Conservation (phyloP, 2,113 vertebrate genomes). For the Semnornis frantzii region DNA sequence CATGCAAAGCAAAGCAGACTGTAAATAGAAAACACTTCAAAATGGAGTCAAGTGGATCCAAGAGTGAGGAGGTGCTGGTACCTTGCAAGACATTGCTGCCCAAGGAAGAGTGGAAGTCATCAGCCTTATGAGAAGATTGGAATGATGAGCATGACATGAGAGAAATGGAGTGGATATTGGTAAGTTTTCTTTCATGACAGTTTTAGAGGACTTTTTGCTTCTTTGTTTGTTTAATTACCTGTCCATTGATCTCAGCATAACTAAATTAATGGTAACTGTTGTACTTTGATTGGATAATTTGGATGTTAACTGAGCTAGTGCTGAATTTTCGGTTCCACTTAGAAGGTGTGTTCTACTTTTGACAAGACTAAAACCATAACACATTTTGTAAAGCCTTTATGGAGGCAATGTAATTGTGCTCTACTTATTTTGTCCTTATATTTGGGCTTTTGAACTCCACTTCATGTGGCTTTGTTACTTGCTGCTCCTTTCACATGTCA, state of each 20-base stretch:
- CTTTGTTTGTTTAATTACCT: neutral
- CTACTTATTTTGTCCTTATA: neutral
- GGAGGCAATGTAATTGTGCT: neutral
- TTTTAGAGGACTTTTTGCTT: neutral
- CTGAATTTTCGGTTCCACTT: neutral
- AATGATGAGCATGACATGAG: neutral
- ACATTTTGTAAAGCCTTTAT: neutral
- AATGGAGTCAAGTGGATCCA: neutral
- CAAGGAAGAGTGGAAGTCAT: neutral
- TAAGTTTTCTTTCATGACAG: neutral
- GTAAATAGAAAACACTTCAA: neutral
- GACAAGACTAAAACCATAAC: neutral
- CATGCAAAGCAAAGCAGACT: neutral
- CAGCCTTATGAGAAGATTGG: accelerated
- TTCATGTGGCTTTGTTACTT: neutral
- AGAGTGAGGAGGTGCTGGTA: neutral
- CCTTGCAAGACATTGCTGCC: neutral
- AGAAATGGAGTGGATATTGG: neutral
- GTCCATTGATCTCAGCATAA: neutral
- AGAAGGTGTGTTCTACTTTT: neutral
- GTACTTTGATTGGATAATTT: neutral
- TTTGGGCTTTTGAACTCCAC: neutral
- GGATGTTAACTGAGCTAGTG: neutral
- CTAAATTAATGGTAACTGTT: neutral
- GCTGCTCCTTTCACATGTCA: neutral